Evolutionary conservation across 2,797 vertebrate genomes (phyloP).

Genomic region (Melanotaenia maccullochi): DNA sequence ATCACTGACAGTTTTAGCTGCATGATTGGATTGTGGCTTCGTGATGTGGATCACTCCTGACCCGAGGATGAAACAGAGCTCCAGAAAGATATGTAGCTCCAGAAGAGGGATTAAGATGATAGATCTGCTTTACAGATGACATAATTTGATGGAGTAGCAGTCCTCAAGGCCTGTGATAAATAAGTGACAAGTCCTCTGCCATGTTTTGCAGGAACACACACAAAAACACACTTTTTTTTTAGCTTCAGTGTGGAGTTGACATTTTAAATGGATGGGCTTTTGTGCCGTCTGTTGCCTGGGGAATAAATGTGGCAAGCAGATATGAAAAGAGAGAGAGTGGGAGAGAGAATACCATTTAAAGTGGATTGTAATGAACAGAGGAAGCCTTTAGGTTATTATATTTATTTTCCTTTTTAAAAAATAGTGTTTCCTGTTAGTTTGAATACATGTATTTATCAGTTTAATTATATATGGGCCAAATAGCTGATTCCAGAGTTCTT

Average conservation of each 20-base stretch:
- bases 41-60: slow-evolving; percentile 29
- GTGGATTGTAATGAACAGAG: slow-evolving; percentile 6
- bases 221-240: neutral
- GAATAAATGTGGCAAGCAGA: slow-evolving; percentile 38
- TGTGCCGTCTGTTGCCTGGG: slow-evolving; percentile 37
- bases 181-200: slow-evolving; percentile 43
- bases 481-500: neutral
- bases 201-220: slow-evolving; percentile 40
- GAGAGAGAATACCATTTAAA: slow-evolving; percentile 1
- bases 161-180: slow-evolving; percentile 46
- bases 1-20: slow-evolving; percentile 34
- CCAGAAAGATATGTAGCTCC: slow-evolving; percentile 6
- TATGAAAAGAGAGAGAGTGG: slow-evolving; percentile 24
- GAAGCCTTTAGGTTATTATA: neutral
- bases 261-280: slow-evolving; percentile 66
- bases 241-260: slow-evolving; percentile 37
- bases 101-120: slow-evolving; percentile 44
- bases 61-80: slow-evolving; percentile 4
- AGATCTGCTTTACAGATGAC: slow-evolving; percentile 34
- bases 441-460: neutral
- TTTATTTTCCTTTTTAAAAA: neutral
- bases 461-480: neutral
- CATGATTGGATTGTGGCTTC: slow-evolving; percentile 53
- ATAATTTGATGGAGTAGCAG: slow-evolving; percentile 50
- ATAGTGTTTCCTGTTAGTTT: neutral